Evolutionary conservation across 2,888 invertebrate genomes (phyloP), one percentile per base, ranked within the genome.

Genomic region (Dendrolimus houi): DNA sequence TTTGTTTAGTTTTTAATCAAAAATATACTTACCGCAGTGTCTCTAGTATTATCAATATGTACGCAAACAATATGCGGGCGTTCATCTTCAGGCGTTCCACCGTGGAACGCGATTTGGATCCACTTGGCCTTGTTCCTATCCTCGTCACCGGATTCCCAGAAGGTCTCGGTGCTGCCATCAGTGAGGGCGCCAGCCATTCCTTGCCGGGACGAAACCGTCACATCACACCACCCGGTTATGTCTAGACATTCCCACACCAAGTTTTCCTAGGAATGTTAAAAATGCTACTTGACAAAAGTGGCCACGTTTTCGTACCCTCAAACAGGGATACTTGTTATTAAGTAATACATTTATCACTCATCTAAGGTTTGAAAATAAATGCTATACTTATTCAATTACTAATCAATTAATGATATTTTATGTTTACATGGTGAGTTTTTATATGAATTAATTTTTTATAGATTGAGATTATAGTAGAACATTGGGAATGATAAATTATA

Each of bases 121-220:
- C 94, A 94, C 85, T 98, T 98, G 40, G 96, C 95, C 80, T 97
- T 97, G 80, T 97, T 98, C 59, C 96, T 92, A 85, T 99, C 99
- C 75, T 99, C 99, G 72, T 99, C 99, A 0, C 98, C 98, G 52
- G 98, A 98, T 86, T 99, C 99, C 99, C 99, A 99, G 86, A 99
- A 99, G 0, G 99, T 99, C 81, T 99, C 99, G 0, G 98, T 98
- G 7, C 97, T 97, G 71, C 96, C 96, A 79, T 99, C 99, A 0
- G 95, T 96, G 13, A 99, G 91, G 64, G 98, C 97, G 2, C 95
- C 96, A 6, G 97, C 94, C 97, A 99, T 98, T 8, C 97, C 98
- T 72, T 96, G 97, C 0, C 99, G 93, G 64, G 98, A 98, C 0
- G 98, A 98, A 0, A 97, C 97, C 66, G 95, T 96, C 55, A 98